Percentiles rank a stretch among this genome's conserved stretches.
Evolutionary conservation across 2,797 vertebrate species (phyloP).

Genomic region (Stomatorhinus walkeri): DNA sequence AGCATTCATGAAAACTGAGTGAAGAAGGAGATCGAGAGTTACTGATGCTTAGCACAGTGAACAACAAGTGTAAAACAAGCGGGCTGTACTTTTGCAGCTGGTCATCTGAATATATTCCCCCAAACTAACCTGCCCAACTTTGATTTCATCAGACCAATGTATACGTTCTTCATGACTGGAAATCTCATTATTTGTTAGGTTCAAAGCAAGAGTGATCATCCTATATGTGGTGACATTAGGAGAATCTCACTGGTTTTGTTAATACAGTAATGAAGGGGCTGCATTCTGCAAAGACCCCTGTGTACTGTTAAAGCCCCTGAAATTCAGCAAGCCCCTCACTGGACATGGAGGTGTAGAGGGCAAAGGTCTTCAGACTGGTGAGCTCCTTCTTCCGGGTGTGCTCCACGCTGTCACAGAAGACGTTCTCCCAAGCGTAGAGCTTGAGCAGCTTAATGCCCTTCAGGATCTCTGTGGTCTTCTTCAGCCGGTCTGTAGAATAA

Average conservation of each 20-base stretch:
- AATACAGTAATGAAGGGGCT: neutral
- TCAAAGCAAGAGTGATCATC: neutral
- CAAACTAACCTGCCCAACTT: neutral
- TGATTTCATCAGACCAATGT: neutral
- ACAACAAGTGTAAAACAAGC: neutral
- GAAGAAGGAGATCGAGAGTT: constrained; percentile 30
- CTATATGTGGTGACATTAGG: neutral
- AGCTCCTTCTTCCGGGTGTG: constrained; percentile 86
- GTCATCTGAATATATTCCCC: neutral
- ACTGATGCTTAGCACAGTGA: neutral
- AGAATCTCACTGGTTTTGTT: neutral
- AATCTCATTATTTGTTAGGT: neutral
- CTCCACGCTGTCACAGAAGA: constrained; percentile 89
- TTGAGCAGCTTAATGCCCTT: constrained; percentile 96
- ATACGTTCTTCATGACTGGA: neutral
- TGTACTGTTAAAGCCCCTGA: neutral
- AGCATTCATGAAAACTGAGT: constrained; percentile 92
- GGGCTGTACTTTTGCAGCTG: neutral
- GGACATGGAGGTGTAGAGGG: constrained; percentile 90
- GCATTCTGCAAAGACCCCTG: neutral
- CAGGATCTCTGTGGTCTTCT: constrained; percentile 92
- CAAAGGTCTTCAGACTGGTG: constrained; percentile 87
- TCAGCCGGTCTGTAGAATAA: constrained; percentile 91
- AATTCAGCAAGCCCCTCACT: constrained; percentile 64
- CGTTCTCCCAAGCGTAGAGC: constrained; percentile 94